Evolutionary conservation across 2,888 invertebrate species (phyloP), one percentile per base, ranked within the genome.

Genomic region (Ctenicera cuprea): DNA sequence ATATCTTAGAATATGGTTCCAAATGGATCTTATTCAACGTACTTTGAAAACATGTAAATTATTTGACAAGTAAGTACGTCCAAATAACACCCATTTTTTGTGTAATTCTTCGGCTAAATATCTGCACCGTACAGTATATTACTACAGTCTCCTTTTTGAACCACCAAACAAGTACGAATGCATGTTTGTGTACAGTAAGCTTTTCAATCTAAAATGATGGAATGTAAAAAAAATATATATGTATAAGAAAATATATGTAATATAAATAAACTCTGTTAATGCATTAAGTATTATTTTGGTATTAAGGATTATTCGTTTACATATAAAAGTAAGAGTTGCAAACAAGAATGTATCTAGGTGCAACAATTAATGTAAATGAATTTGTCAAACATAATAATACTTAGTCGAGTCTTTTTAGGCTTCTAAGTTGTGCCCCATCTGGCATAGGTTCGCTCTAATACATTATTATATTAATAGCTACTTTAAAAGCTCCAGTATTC

Each of bases 1-100:
- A 75, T 79, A 65, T 52, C 63, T 63, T 70, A 62, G 59, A 63
- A 52, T 63, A 54, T 70, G 63, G 50, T 43, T 63, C 18, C 7
- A 69, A 57, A 63, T 30, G 26, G 26, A 63, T 63, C n/a, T 50
- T 54, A 52, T 54, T 70, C 41, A 54, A 70, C 37, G 30, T 52
- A 52, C 52, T 33, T 30, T 50, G 20, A 26, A 45, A 50, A 65
- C 50, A 38, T 30, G n/a, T 12, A n/a, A 33, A 18, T 45, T 16
- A 65, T 50, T 45, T 38, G 26, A 63, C 12, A 65, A 37, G 33
- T 30, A 70, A 41, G 22, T 43, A 52, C 38, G 16, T 14, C 30
- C 12, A 43, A 70, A 54, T 63, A 63, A 70, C 0, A 63, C 16
- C 52, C 50, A 38, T 38, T 67, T 26, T 12, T 43, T 48, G n/a